Evolutionary conservation across 2,888 invertebrate species (phyloP), one percentile per base, ranked within the genome.

Genomic region (Microdon myrmicae): DNA sequence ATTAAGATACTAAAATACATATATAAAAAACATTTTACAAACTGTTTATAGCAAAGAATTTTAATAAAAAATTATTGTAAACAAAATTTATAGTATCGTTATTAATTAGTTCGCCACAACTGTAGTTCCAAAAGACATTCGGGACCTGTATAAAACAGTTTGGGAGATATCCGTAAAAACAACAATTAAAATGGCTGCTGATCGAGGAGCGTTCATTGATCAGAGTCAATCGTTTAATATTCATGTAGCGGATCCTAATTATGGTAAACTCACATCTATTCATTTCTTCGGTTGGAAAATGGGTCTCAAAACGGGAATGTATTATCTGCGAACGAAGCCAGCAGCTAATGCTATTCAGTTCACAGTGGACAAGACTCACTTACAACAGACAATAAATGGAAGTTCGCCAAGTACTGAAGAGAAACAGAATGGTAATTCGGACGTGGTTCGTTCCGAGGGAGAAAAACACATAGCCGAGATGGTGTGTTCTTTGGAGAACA

Each of bases 301-400:
- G 82, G 96, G 96, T n/a, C 81, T 96, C 66, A 97, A 96, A 81
- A 96, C 96, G 6, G 96, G 96, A 41, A 95, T 96, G 95, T 97
- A 96, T 79, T 96, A 96, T 77, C 82, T 96, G 69, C 84, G 95
- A 34, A 95, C 94, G 0, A 94, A 94, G 76, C 92, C 96, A 4
- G 96, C 96, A 1, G 93, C 90, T 2, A 89, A 91, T 76, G 94
- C 96, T 4, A 92, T 96, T 69, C 94, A 96, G 75, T 96, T 96
- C 79, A 96, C 96, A 2, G 94, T 96, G 1, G 94, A 96, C 79
- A 96, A 51, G 29, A 28, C 16, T 0, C 87, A 85, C 72, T 75
- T 89, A 22, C 76, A 75, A 13, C 8, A n/a, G 1, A 67, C 49
- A 4, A 54, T 39, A 8, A 72, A 71, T 31, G 71, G 67, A 12